These are phyloP conservation scores for Conomelus anceps DNA, from an alignment of 2,888 invertebrate species.

Conservation along the genomic window DNA sequence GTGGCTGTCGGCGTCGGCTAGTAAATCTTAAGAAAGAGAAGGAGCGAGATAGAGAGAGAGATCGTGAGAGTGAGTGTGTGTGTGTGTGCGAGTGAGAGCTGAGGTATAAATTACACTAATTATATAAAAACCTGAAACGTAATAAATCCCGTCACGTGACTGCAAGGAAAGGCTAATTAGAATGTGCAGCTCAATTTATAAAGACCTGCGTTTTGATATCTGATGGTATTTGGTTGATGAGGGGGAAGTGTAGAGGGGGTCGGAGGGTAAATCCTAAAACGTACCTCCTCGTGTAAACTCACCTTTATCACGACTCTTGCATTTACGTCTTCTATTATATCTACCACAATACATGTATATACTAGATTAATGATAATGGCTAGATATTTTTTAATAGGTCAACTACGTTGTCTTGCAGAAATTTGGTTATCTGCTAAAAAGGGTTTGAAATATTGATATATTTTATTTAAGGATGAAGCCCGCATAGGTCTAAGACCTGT, in stretches of 20 bases:
- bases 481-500: too few species aligned
- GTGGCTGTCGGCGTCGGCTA: not conserved
- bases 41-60: not conserved
- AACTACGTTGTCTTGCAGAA: too few species aligned
- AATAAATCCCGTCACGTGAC: not conserved
- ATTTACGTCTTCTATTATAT: not conserved
- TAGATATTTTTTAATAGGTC: too few species aligned
- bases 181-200: not conserved
- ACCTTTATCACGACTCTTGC: not conserved
- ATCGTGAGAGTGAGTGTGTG: not conserved
- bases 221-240: not conserved
- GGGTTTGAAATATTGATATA: too few species aligned
- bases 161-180: not conserved
- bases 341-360: not conserved
- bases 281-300: not conserved
- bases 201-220: not conserved
- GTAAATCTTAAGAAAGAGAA: too few species aligned
- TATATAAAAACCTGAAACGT: not conserved
- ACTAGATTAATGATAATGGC: not conserved
- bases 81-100: not conserved
- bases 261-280: not conserved
- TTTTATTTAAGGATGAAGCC: too few species aligned
- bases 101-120: not conserved
- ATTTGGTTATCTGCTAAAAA: too few species aligned
- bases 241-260: slow-evolving; percentile 3